Evolutionary conservation across 2,113 vertebrate species (phyloP).

Genomic region (Phalacrocorax brasilianus): DNA sequence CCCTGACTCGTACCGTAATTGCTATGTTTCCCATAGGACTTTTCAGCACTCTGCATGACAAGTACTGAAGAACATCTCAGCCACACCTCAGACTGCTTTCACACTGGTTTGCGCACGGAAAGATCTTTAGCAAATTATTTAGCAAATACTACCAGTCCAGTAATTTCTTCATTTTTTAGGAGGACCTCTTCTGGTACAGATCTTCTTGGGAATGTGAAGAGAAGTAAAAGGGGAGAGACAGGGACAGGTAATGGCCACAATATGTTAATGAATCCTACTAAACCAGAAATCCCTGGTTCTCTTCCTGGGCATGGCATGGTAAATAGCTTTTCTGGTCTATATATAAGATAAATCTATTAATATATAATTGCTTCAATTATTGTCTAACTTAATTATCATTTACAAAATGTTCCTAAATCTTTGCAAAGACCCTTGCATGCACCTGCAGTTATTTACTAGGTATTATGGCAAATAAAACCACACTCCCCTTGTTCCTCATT

Average conservation of each 20-base stretch:
- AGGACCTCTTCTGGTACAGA: background rate
- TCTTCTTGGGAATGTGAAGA: background rate
- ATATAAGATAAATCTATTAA: background rate
- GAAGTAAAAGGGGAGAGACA: background rate
- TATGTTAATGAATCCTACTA: background rate
- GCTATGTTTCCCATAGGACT: background rate
- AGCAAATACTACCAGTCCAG: background rate
- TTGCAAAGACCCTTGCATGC: background rate
- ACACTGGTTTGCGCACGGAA: accelerated
- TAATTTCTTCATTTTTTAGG: background rate
- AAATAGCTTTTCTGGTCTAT: background rate
- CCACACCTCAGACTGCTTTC: background rate
- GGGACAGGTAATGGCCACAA: background rate
- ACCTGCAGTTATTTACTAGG: background rate
- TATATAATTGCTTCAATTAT: background rate
- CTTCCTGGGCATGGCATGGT: background rate
- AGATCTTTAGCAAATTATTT: background rate
- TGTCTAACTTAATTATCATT: background rate
- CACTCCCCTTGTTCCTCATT: background rate
- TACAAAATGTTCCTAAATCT: background rate
- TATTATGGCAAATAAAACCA: background rate
- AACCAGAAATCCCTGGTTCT: background rate
- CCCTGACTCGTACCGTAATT: background rate
- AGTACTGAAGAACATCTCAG: background rate
- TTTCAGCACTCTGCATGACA: background rate